Conservation (phyloP, 1,140 invertebrate species). For the Fopius arisanus region DNA sequence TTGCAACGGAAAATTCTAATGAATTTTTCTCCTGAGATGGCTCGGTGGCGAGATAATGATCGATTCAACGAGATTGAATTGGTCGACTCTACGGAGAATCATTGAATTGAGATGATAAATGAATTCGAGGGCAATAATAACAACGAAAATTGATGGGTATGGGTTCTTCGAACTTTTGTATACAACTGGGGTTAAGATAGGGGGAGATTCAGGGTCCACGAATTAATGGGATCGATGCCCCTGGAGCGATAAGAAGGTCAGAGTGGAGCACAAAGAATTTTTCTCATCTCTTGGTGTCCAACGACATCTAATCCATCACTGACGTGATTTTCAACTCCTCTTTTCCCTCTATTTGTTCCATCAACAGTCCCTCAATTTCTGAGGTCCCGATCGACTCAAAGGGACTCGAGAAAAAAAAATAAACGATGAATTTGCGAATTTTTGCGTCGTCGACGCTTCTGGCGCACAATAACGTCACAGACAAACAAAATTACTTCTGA, state of each 20-base stretch:
- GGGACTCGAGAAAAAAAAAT: neutral
- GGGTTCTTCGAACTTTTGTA: neutral
- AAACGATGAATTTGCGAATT: neutral
- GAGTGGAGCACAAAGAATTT: neutral
- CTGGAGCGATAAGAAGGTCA: neutral
- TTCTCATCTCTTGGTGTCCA: neutral
- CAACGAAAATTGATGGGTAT: neutral
- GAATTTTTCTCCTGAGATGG: too few relatives aligned
- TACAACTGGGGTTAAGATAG: neutral
- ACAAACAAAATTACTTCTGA: neutral
- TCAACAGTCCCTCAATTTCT: neutral
- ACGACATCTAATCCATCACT: neutral
- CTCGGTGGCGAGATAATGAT: too few relatives aligned
- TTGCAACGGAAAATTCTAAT: too few relatives aligned
- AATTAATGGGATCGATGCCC: constrained; percentile 35
- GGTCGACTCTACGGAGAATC: too few relatives aligned
- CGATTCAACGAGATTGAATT: too few relatives aligned
- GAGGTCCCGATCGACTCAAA: neutral
- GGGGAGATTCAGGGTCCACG: neutral
- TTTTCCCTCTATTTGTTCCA: neutral
- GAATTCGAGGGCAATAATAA: neutral
- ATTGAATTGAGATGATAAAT: too few relatives aligned
- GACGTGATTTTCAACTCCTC: neutral
- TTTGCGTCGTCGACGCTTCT: neutral
- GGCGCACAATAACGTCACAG: neutral